Base-by-base conservation (phyloP, 30 jellyfish, hydroid and myxozoan species). In the Sanderia malayensis region DNA sequence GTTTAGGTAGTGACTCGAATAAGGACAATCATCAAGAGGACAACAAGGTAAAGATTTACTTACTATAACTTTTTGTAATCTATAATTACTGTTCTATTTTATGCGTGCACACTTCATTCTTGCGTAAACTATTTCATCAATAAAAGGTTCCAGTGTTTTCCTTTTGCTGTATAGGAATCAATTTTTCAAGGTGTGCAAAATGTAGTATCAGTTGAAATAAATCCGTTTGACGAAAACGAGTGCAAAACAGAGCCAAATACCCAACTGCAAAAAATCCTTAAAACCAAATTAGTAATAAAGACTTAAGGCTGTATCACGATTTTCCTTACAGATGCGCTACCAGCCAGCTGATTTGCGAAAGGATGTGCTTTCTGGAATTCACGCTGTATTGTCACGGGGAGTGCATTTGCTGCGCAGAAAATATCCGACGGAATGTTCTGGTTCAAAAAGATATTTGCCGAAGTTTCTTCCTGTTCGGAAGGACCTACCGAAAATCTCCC, bases 381-480 rank as follows among this genome's bases (percentile, higher is more conserved):
- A 37, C 52, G 52, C 52, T 37, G 52, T 37, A 37, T 37, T 37
- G 52, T 37, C 52, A 37, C 52, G 52, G 52, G 52, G 52, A 37
- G 52, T 37, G 52, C 52, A 37, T 37, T 37, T 37, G 52, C 52
- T 37, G 52, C 52, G 13, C 52, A 37, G 52, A 37, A 37, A 37
- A 37, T 37, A 37, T 37, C 52, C 52, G 52, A 37, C 52, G 52
- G 52, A 37, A 37, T 37, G 52, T 37, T 37, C 52, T 37, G 52
- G 52, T 37, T 37, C 52, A 37, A 37, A 37, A 37, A 37, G 52
- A 37, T 37, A 37, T 37, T 37, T 37, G 52, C 52, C 52, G 52
- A 37, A 37, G 52, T 37, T 37, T 37, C 52, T 37, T 37, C 52
- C 52, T 37, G 52, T 37, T 37, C 52, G 52, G 52, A 37, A 37